Evolutionary conservation across 64 coral and sea anemone species (phyloP), one percentile per base, ranked within the genome.

Genomic region (Montipora capricornis): DNA sequence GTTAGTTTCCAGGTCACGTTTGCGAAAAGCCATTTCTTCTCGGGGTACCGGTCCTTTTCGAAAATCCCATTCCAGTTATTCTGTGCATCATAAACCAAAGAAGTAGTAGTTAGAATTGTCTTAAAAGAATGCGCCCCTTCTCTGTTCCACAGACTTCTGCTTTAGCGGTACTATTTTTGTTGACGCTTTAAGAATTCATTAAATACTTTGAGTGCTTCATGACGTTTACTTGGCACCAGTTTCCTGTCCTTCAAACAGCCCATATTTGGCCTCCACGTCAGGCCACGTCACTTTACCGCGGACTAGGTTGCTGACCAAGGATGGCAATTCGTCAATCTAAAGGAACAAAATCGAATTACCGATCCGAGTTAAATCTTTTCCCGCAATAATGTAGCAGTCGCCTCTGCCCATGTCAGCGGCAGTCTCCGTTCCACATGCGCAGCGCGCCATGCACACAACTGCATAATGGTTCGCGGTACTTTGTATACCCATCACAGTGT

Each of bases 211-310:
- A 6, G 44, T 14, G 64, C 45, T 15, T 49, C 45, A 13, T 22
- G 1, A 14, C 12, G 1, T 4, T 44, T 85, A 85, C 62, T 85
- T 85, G 44, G 82, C 61, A 19, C 80, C 83, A 74, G 94, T 92
- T 66, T 90, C 88, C 68, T 95, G 94, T 17, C 94, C 94, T 77
- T 88, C 90, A 67, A 95, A 95, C 17, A 95, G 57, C 19, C 94
- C 94, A 95, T 88, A 95, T 47, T 95, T 87, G n/a, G 79, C 81
- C 29, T 92, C 94, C 7, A 95, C 67, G 76, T 81, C 84, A 68
- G 86, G 26, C 94, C 94, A 95, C 46, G 83, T 89, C 47, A 60
- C 79, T 78, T 87, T 92, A 6, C 89, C 89, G 16, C 79, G 90
- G 22, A 95, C 68, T 14, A 95, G 84, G 60, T 81, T 87, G 55